Evolutionary conservation across 2,797 vertebrate species (phyloP).

Genomic region (Tenualosa ilisha): DNA sequence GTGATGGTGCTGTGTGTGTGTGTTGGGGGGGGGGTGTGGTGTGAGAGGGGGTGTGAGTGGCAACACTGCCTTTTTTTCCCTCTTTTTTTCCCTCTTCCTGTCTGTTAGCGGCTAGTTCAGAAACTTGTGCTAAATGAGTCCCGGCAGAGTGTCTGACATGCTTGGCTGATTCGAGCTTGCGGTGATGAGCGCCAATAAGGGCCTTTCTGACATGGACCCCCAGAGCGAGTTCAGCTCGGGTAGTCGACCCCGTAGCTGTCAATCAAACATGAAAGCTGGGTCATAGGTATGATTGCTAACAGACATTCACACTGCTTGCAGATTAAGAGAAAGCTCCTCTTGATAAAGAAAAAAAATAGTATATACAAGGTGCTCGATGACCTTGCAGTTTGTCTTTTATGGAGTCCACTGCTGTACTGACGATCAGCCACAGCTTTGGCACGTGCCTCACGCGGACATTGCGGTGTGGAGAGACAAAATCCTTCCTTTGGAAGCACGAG

Average conservation of each 20-base stretch:
- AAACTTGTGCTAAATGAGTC: not conserved
- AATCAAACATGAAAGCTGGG: slow-evolving; percentile 27
- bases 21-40: not conserved
- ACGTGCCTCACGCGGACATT: not conserved
- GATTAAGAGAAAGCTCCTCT: not conserved
- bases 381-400: not conserved
- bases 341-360: not conserved
- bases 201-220: not conserved
- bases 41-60: not conserved
- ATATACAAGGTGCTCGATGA: not conserved
- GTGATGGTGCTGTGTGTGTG: not conserved
- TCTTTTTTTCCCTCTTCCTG: not conserved
- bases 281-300: slow-evolving; percentile 34
- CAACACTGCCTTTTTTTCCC: not conserved
- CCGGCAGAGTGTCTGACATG: not conserved
- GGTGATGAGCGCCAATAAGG: slow-evolving; percentile 4
- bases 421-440: not conserved
- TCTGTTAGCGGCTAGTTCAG: not conserved
- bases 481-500: not conserved
- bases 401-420: not conserved
- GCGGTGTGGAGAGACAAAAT: not conserved
- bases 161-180: not conserved
- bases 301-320: slow-evolving; percentile 20
- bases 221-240: slow-evolving; percentile 33
- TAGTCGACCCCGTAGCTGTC: slow-evolving; percentile 28